These are phyloP conservation scores for Lasiurus borealis DNA, from an alignment of 2,113 vertebrate genomes.

Conservation along the genomic window DNA sequence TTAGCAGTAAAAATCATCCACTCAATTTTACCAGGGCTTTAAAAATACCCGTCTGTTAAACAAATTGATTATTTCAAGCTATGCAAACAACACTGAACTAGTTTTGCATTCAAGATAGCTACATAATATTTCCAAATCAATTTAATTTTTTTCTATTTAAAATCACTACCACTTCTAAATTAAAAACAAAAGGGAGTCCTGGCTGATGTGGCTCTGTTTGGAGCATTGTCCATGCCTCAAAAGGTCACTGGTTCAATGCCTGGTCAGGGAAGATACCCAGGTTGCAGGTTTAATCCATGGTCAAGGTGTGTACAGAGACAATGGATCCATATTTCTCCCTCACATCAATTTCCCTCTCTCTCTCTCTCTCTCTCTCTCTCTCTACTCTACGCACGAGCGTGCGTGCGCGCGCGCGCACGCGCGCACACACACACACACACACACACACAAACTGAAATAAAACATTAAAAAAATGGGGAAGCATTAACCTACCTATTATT, in stretches of 20 bases:
- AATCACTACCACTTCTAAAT: conserved; percentile 49
- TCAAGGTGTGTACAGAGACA: no score
- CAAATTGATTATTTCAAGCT: conserved; percentile 38
- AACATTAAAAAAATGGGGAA: neutral
- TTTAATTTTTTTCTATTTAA: conserved; percentile 63
- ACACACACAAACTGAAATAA: neutral
- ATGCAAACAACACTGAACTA: conserved; percentile 41
- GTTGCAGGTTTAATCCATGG: no score
- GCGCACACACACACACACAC: no score
- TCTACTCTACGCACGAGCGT: no score
- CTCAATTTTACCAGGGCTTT: neutral
- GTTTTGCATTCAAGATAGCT: neutral
- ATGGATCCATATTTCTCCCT: neutral
- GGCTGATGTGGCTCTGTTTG: no score
- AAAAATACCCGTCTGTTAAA: conserved; percentile 57
- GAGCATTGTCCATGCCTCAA: no score
- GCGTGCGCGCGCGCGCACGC: no score
- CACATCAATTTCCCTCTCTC: neutral
- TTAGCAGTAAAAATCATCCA: conserved; percentile 19
- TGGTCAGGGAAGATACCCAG: no score
- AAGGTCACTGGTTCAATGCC: no score
- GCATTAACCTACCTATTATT: conserved; percentile 36
- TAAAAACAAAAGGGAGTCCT: conserved; percentile 46
- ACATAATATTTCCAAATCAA: conserved; percentile 45
- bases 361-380: no score